These are phyloP conservation scores for Hartigia nigra DNA, from an alignment of 2,888 invertebrate genomes.

Conservation along the genomic window DNA sequence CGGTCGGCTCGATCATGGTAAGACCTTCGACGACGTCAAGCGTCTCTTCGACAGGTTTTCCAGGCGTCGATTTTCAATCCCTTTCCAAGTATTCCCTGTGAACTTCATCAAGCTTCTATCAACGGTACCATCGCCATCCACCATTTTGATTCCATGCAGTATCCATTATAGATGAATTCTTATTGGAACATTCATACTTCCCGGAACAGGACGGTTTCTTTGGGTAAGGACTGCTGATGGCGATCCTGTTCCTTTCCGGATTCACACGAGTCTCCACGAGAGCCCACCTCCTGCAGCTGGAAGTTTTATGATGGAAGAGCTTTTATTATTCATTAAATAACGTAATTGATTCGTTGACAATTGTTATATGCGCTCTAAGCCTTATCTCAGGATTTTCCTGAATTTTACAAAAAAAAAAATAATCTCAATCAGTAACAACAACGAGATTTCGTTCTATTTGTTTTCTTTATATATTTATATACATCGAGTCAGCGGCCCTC, in stretches of 20 bases:
- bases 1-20: conserved; percentile 54
- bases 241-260: background rate
- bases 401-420: background rate
- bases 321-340: background rate
- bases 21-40: conserved; percentile 49
- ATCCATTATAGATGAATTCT: background rate
- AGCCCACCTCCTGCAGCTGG: no score
- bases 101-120: conserved; percentile 18
- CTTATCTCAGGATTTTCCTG: background rate
- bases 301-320: no score
- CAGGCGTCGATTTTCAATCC: conserved; percentile 55
- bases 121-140: background rate
- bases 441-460: background rate
- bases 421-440: no score
- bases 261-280: background rate
- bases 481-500: no score
- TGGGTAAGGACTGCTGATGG: background rate
- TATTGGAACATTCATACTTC: background rate
- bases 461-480: no score
- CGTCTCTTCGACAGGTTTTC: conserved; percentile 56
- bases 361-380: background rate
- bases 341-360: background rate
- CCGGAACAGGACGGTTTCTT: background rate
- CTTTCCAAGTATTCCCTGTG: conserved; percentile 61
- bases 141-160: background rate